Evolutionary conservation across 2,113 vertebrate species (phyloP).

Genomic region (Solea solea): DNA sequence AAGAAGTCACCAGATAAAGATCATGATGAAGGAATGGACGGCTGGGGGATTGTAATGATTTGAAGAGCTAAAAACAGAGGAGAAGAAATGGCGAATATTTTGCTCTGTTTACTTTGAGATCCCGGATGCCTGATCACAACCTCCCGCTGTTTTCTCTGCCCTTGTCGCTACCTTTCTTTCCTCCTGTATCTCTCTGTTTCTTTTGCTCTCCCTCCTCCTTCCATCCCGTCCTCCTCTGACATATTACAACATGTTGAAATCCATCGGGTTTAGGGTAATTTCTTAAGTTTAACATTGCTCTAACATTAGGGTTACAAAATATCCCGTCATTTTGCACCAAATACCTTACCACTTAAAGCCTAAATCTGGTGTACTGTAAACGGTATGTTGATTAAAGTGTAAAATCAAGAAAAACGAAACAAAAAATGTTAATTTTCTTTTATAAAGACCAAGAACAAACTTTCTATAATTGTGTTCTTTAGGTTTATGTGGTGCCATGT

Average conservation of each 20-base stretch:
- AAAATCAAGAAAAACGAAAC: too few species aligned
- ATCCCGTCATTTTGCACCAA: too few species aligned
- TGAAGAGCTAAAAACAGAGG: conserved; percentile 47
- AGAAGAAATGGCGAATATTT: conserved; percentile 61
- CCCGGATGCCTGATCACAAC: conserved; percentile 58
- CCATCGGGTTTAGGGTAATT: conserved; percentile 39
- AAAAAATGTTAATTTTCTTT: too few species aligned
- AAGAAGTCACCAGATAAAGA: conserved; percentile 67
- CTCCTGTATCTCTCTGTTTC: conserved; percentile 10
- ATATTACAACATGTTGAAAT: conserved; percentile 36
- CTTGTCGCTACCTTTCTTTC: background rate
- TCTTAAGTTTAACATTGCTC: conserved; percentile 27
- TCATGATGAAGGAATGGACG: conserved; percentile 64
- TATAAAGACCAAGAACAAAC: too few species aligned
- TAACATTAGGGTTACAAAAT: too few species aligned
- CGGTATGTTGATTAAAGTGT: too few species aligned
- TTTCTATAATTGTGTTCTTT: too few species aligned
- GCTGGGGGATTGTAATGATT: conserved; percentile 56
- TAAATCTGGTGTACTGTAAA: too few species aligned
- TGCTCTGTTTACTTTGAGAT: conserved; percentile 74
- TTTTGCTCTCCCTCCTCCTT: conserved; percentile 40
- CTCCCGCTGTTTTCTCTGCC: conserved; percentile 38
- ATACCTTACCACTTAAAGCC: too few species aligned
- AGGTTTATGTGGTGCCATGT: too few species aligned
- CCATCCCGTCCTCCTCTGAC: conserved; percentile 30